These are phyloP conservation scores for Leiothrix lutea DNA, from an alignment of 2,113 vertebrate genomes.

Conservation along the genomic window DNA sequence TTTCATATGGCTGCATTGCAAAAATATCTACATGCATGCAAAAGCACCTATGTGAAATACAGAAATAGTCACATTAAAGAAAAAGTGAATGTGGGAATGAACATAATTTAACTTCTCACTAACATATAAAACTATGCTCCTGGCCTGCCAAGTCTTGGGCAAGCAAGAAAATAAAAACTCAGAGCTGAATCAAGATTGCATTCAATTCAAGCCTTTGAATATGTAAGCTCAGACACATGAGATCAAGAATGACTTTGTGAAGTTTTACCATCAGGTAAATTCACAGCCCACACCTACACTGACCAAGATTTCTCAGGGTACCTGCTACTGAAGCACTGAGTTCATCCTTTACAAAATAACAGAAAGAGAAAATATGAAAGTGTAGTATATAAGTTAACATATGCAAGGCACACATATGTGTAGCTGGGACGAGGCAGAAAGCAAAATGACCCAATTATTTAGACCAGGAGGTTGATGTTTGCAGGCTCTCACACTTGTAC, in stretches of 20 bases:
- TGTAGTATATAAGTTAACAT: neutral
- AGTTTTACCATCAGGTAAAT: neutral
- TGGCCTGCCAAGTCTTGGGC: neutral
- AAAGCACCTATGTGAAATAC: neutral
- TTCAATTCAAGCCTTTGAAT: neutral
- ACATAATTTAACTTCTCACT: neutral
- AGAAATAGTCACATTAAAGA: neutral
- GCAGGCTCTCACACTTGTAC: constrained; percentile 22
- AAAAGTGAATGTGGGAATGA: neutral
- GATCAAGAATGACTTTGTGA: neutral
- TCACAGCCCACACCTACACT: neutral
- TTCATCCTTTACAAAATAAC: neutral
- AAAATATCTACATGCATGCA: neutral
- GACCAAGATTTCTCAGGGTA: neutral
- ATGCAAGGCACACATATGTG: neutral
- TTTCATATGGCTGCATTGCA: neutral
- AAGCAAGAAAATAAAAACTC: neutral
- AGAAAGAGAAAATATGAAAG: neutral
- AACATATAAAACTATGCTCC: neutral
- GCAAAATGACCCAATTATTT: neutral
- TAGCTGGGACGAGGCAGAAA: neutral
- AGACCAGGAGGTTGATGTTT: neutral
- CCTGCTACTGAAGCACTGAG: neutral
- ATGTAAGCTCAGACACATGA: neutral
- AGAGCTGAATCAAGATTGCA: neutral